These are phyloP conservation scores for Campylomormyrus tamandua DNA, from an alignment of 2,113 vertebrate genomes.

Conservation along the genomic window DNA sequence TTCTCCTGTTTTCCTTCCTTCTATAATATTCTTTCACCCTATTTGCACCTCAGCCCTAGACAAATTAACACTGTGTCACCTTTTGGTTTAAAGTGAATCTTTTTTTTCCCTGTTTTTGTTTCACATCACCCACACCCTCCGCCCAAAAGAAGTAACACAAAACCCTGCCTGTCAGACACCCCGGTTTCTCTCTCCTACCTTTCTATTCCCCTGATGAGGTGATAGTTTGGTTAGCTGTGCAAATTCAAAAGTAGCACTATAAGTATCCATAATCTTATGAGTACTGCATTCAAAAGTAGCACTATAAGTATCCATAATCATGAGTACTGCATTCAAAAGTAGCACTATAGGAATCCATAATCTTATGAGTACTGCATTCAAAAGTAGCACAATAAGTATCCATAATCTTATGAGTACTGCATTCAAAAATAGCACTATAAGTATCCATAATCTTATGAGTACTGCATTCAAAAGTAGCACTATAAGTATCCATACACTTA, in stretches of 20 bases:
- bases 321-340: not conserved
- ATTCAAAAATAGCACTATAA: not conserved
- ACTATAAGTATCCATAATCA: not conserved
- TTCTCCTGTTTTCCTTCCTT: not conserved
- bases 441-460: not conserved
- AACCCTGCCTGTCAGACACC: not conserved
- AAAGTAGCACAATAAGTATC: not conserved
- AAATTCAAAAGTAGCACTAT: not conserved
- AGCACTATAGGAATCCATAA: not conserved
- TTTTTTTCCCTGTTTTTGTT: not conserved
- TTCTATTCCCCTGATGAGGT: not conserved
- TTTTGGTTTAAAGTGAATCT: not conserved
- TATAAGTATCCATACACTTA: too few species aligned
- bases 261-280: not conserved
- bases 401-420: not conserved
- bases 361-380: not conserved
- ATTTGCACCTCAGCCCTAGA: not conserved
- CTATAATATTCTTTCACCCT: not conserved
- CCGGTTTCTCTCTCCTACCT: not conserved
- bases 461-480: too few species aligned
- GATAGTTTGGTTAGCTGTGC: not conserved
- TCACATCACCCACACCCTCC: not conserved
- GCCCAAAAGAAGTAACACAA: not conserved
- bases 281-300: not conserved
- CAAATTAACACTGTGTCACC: not conserved